Percentiles rank a stretch among this genome's conserved stretches.
phyloP scores from a whole-genome alignment of 2,888 invertebrate species.

The Penaeus monodon region DNA sequence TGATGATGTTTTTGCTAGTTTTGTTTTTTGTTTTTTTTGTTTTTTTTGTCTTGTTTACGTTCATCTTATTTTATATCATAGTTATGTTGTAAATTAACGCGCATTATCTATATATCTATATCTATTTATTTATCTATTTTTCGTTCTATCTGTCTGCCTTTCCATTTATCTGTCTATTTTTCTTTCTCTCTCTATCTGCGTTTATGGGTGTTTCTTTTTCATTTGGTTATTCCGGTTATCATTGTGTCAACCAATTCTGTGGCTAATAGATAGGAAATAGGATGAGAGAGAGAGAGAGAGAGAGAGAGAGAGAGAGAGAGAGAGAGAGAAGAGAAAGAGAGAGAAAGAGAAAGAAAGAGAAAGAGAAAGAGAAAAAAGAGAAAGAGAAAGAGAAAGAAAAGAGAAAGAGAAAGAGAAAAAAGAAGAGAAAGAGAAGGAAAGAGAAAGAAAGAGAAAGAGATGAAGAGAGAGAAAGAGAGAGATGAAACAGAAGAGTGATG shows the following conservation, averaged over 20 bases:
- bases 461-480: neutral
- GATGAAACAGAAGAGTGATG: neutral
- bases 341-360: neutral
- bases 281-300: neutral
- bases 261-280: too few relatives aligned
- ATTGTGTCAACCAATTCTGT: too few relatives aligned
- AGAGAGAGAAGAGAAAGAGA: neutral
- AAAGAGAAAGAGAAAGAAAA: neutral
- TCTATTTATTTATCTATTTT: too few relatives aligned
- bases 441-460: neutral
- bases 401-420: neutral
- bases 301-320: neutral
- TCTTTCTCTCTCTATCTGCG: neutral
- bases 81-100: neutral
- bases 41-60: too few relatives aligned
- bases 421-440: neutral
- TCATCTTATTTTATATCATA: too few relatives aligned
- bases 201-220: too few relatives aligned
- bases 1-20: too few relatives aligned
- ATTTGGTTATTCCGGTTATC: too few relatives aligned
- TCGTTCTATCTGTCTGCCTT: too few relatives aligned
- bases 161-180: too few relatives aligned
- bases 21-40: too few relatives aligned
- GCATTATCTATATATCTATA: neutral
- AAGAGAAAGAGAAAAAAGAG: neutral